A percentile compares a stretch with the other conserved stretches of the same genome.
Conservation (phyloP, 2,797 vertebrate species). For the Protosalanx chinensis region DNA sequence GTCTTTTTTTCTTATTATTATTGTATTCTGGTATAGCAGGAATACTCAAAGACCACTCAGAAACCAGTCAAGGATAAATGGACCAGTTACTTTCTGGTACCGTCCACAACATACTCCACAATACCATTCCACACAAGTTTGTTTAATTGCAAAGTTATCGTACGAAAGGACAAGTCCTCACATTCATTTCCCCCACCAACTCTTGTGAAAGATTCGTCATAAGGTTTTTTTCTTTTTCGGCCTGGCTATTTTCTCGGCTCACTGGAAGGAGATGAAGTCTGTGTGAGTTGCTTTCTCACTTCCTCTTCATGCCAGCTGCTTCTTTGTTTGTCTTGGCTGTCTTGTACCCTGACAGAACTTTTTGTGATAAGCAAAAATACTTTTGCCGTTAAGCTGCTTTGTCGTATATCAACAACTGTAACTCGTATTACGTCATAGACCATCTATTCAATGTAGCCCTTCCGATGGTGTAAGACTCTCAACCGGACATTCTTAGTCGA, state of each 20-base stretch:
- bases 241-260: conserved; percentile 35
- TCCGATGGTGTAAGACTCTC: too few relatives aligned
- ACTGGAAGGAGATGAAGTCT: conserved; percentile 64
- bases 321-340: conserved; percentile 33
- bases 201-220: background rate
- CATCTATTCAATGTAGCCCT: too few relatives aligned
- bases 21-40: conserved; percentile 3
- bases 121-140: conserved; percentile 1
- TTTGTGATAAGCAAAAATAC: conserved; percentile 24
- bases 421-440: too few relatives aligned
- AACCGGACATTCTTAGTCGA: too few relatives aligned
- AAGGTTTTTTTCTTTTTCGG: conserved; percentile 18
- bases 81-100: background rate
- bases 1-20: background rate
- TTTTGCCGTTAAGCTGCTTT: conserved; percentile 30
- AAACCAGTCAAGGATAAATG: conserved; percentile 12
- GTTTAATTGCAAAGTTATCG: background rate
- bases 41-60: conserved; percentile 28
- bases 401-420: too few relatives aligned
- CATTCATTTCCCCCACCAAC: conserved; percentile 18
- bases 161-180: conserved; percentile 11
- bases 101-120: background rate
- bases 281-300: conserved; percentile 49
- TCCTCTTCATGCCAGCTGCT: conserved; percentile 59
- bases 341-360: conserved; percentile 41